Evolutionary conservation across 1,140 invertebrate genomes (phyloP).

Genomic region (Tetramorium parvispinum): DNA sequence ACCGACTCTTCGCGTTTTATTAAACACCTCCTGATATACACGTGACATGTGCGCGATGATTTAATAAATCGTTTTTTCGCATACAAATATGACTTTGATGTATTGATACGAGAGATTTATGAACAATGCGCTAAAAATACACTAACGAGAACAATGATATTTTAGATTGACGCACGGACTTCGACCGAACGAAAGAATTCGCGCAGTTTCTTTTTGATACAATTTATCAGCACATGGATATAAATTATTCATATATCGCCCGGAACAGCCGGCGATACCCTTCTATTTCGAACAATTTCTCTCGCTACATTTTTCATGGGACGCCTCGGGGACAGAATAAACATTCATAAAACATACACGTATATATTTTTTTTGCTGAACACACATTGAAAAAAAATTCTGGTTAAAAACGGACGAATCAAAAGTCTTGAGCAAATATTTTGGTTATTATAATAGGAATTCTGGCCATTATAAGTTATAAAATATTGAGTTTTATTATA

Average conservation of each 20-base stretch:
- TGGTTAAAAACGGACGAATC: too few species aligned
- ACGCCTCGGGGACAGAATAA: neutral
- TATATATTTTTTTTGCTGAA: too few species aligned
- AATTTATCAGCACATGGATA: neutral
- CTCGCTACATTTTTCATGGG: neutral
- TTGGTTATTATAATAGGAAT: too few species aligned
- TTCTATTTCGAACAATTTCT: conserved; percentile 1
- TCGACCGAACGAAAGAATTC: neutral
- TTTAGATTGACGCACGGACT: neutral
- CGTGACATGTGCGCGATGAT: neutral
- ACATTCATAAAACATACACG: neutral
- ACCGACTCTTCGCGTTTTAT: neutral
- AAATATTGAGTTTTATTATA: too few species aligned
- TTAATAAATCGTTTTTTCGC: neutral
- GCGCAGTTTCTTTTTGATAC: neutral
- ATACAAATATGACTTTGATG: neutral
- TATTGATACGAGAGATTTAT: neutral
- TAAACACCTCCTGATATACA: neutral
- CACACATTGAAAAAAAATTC: too few species aligned
- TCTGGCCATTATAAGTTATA: too few species aligned
- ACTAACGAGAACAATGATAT: neutral
- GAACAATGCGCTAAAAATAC: neutral
- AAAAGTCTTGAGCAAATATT: too few species aligned
- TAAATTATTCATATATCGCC: conserved; percentile 27
- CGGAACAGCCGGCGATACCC: neutral